These are phyloP conservation scores for Aspidoscelis tigris DNA, from an alignment of 2,113 vertebrate genomes.

Conservation along the genomic window DNA sequence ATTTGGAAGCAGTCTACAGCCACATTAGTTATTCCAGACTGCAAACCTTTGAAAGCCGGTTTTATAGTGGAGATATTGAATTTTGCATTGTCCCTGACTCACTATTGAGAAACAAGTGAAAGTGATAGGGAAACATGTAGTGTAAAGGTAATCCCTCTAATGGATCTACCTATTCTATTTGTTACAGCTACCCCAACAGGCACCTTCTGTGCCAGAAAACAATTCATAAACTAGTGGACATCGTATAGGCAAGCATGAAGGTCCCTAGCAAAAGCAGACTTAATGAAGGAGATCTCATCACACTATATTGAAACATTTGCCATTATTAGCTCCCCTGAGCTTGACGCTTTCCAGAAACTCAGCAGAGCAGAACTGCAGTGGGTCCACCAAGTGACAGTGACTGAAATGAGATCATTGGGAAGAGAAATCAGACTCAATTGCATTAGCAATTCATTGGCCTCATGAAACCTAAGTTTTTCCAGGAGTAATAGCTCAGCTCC, in stretches of 20 bases:
- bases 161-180: too few species aligned
- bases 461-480: conserved; percentile 45
- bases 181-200: neutral
- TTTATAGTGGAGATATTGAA: too few species aligned
- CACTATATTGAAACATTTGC: neutral
- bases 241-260: accelerated
- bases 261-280: neutral
- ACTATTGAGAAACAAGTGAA: neutral
- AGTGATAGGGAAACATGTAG: neutral
- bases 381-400: neutral
- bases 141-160: neutral
- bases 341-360: neutral
- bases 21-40: neutral
- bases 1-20: neutral
- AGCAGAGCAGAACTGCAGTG: accelerated
- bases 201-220: neutral
- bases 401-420: conserved; percentile 37
- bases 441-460: conserved; percentile 53
- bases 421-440: conserved; percentile 55
- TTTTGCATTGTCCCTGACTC: neutral
- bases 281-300: accelerated
- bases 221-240: accelerated
- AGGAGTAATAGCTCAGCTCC: conserved; percentile 18
- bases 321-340: neutral
- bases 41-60: neutral